phyloP scores from a whole-genome alignment of 2,888 invertebrate genomes.

The Erannis defoliaria region DNA sequence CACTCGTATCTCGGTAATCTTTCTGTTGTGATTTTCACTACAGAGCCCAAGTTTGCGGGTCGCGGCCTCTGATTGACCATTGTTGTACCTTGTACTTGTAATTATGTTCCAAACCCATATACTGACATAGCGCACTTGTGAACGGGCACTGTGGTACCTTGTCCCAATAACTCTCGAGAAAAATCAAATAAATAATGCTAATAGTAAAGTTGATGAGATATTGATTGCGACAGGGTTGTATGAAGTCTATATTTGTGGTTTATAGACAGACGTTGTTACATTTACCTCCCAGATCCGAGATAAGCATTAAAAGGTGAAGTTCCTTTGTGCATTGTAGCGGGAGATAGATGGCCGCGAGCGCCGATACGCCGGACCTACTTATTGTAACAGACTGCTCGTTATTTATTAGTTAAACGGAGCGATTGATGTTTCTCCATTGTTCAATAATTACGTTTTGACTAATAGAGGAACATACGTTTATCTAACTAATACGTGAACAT shows the following conservation, averaged over 20 bases:
- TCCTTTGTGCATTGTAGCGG: constrained; percentile 54
- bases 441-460: constrained; percentile 17
- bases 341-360: constrained; percentile 19
- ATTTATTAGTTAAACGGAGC: constrained; percentile 14
- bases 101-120: constrained; percentile 37
- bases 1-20: not conserved
- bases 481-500: not conserved
- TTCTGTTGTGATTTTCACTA: not conserved
- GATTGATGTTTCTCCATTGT: constrained; percentile 16
- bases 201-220: not conserved
- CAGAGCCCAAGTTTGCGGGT: constrained; percentile 48
- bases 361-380: constrained; percentile 1
- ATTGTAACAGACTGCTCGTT: constrained; percentile 11
- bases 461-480: constrained; percentile 7
- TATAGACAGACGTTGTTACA: constrained; percentile 23
- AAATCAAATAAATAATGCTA: not conserved
- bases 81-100: constrained; percentile 52
- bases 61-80: constrained; percentile 54
- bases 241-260: constrained; percentile 7
- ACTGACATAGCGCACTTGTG: not conserved
- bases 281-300: constrained; percentile 44
- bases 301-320: constrained; percentile 55
- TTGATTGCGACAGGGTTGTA: constrained; percentile 20
- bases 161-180: not conserved
- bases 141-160: not conserved